Base-by-base conservation (phyloP, 2,888 invertebrate genomes). In the Zaprionus lineosus region DNA sequence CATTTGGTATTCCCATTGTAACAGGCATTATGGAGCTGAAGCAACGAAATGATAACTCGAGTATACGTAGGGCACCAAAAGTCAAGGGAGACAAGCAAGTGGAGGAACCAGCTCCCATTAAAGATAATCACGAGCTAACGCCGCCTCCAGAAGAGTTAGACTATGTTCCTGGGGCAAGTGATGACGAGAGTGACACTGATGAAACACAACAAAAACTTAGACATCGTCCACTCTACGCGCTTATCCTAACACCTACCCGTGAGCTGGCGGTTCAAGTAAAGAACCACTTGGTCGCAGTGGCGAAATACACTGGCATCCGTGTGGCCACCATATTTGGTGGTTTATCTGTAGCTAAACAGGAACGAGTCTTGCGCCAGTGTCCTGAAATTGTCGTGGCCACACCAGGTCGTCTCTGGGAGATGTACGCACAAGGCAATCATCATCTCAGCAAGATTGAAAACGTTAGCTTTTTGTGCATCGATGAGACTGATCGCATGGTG, bases 401-500 rank as follows among this genome's bases (percentile, higher is more conserved):
- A 0, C 99, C 99, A 0, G 99, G 99, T 0, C 91, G 99, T 7
- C 91, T 99, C 18, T 99, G 99, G 99, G 98, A 99, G 90, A 91
- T 99, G 8, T 92, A 97, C 31, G 92, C 93, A 62, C 93, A 94
- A 86, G 97, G 95, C 0, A 94, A 96, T 86, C 90, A 92, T 3
- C 96, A 96, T 91, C 90, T 97, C 19, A 93, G 92, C 61, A 94
- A 95, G 87, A 88, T 97, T 9, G 91, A 93, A 61, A 91, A 93
- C 43, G 93, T 96, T 36, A 97, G 97, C 86, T 97, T 94, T 89
- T 91, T 99, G 63, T 98, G 97, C 0, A 96, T 99, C 72, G 99
- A 99, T 89, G 99, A 99, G 91, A 98, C 99, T 0, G 99, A 99
- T 90, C 93, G 99, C 59, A 99, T 99, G 99, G 91, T 99, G 9